A percentile compares a stretch with the other conserved stretches of the same genome.
phyloP scores from a whole-genome alignment of 2,113 vertebrate species.

The Ochotona curzoniae region DNA sequence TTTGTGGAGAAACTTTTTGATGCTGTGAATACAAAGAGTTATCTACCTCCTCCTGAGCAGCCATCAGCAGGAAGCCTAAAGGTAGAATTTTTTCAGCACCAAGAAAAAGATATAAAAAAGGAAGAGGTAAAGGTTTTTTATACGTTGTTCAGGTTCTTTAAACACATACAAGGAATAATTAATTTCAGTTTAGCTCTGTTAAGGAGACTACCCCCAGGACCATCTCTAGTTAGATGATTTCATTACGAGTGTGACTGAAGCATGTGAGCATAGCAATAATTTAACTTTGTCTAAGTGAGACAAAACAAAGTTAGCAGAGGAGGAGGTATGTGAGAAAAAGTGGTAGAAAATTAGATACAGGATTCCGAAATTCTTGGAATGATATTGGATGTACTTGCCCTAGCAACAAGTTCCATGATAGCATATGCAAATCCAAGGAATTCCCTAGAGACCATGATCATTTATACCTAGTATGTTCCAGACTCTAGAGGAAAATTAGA shows the following conservation, averaged over 20 bases:
- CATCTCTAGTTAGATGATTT: neutral
- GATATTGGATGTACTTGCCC: neutral
- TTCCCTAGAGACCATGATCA: neutral
- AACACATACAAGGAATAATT: constrained; percentile 41
- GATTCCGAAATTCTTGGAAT: neutral
- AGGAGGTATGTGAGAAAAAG: neutral
- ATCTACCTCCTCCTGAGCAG: constrained; percentile 94
- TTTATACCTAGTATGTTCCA: neutral
- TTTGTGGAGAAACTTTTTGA: constrained; percentile 99
- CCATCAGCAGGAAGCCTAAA: constrained; percentile 89
- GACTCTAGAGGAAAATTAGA: neutral
- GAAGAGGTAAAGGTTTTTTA: constrained; percentile 87
- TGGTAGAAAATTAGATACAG: neutral
- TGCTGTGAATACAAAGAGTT: constrained; percentile 97
- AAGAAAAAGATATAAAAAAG: constrained; percentile 95
- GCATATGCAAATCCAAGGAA: neutral
- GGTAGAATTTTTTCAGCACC: constrained; percentile 90
- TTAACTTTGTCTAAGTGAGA: constrained; percentile 30
- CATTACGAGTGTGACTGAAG: neutral
- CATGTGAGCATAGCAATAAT: neutral
- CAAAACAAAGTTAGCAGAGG: constrained; percentile 25
- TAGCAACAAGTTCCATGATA: neutral
- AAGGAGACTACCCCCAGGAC: neutral
- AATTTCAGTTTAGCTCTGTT: constrained; percentile 56
- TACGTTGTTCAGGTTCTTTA: constrained; percentile 39